Percentiles rank a stretch among this genome's conserved stretches.
Evolutionary conservation across 2,888 invertebrate genomes (phyloP).

Genomic region (Heliconius charithonia): DNA sequence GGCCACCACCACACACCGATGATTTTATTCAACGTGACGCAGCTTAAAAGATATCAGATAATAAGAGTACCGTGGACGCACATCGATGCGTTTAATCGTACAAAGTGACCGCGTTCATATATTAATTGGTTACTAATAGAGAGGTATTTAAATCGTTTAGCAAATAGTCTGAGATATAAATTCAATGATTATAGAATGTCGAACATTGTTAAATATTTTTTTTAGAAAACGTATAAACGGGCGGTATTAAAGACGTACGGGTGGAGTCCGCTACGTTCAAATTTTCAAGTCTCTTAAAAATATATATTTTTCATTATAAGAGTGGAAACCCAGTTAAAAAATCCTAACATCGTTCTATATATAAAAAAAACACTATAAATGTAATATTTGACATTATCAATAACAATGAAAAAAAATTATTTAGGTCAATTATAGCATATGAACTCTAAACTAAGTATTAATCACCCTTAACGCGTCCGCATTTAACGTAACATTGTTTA

Average conservation of each 20-base stretch:
- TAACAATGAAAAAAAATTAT: not conserved
- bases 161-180: not conserved
- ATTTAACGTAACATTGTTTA: constrained; percentile 35
- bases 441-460: constrained; percentile 2
- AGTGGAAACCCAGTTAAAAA: no score
- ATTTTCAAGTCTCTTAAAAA: no score
- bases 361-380: no score
- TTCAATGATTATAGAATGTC: no score
- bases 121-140: constrained; percentile 61
- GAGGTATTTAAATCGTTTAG: constrained; percentile 14
- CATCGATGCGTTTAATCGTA: constrained; percentile 68
- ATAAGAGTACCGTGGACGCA: constrained; percentile 61
- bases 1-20: constrained; percentile 56
- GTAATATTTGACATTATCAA: no score
- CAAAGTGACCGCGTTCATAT: constrained; percentile 63
- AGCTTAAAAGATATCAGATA: constrained; percentile 74
- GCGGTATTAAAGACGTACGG: no score
- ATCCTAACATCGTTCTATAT: no score
- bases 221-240: no score
- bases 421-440: not conserved
- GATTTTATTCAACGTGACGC: constrained; percentile 75
- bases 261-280: no score
- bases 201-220: no score
- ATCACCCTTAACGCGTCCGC: not conserved
- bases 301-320: no score